Base-by-base conservation (phyloP, 2,113 vertebrate species). In the Symphodus melops region DNA sequence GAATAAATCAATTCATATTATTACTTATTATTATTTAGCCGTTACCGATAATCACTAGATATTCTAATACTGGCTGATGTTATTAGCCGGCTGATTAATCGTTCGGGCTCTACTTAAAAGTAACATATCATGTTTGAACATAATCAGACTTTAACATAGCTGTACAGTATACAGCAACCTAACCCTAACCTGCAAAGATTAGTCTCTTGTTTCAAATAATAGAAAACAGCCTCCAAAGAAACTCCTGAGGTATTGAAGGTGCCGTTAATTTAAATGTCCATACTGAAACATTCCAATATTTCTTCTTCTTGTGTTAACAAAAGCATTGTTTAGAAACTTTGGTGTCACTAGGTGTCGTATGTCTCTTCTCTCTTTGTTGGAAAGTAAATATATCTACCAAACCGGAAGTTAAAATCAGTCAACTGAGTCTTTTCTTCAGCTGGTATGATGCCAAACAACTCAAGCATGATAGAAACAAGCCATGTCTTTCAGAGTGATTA, bases 401-500 rank as follows among this genome's bases (percentile, higher is more conserved):
- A 52, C 19, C 53, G 51, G 36, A 66, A 42, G 42, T 66, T 16
- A 17, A 25, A 60, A 28, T 46, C 36, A 48, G 11, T 23, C 55
- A 46, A 1, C 37, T 61, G 28, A 1, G 52, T 58, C 54, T 58
- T 44, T 51, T 64, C 44, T 68, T 53, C 11, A 9, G 17, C 49
- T 42, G 48, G 55, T 60, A 21, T 25, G 75, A 17, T 71, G 10
- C 33, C 56, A 69, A 64, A 48, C 20, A 72, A 39, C 21, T 73
- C 48, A 55, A 51, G 68, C 63, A 3, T 53, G 25, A 84, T 36
- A 3, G 63, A 20, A 1, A 54, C 8, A 57, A 28, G 25, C 41
- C 25, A 21, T 12, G 21, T 59, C 69, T 82, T 82, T 66, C 53
- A 76, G 53, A 78, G 74, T 55, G 49, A 68, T 81, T 14, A 42